A percentile compares a stretch with the other conserved stretches of the same genome.
These are phyloP conservation scores for Tethya wilhelma DNA, from an alignment of 37 sponge, comb jelly and placozoan genomes.

Conservation along the genomic window DNA sequence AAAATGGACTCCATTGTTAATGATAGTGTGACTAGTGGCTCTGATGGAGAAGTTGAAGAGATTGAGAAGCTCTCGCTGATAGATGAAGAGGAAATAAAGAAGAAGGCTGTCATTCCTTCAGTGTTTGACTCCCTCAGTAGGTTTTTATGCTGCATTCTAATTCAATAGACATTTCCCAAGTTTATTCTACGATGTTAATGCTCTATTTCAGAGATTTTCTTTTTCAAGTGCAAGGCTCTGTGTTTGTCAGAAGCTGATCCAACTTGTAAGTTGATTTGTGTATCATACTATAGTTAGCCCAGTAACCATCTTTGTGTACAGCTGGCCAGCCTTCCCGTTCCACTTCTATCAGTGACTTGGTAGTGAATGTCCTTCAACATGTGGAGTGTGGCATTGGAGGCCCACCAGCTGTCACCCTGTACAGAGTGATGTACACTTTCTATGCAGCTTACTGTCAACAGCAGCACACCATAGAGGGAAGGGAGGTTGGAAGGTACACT, in stretches of 20 bases:
- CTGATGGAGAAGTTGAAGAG: too few relatives aligned
- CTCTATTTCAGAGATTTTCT: constrained; percentile 17
- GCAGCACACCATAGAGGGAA: constrained; percentile 10
- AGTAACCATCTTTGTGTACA: not conserved
- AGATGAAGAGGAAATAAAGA: constrained; percentile 3
- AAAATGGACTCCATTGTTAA: not conserved
- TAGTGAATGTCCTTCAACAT: constrained; percentile 5
- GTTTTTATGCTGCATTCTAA: not conserved
- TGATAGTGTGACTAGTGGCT: not conserved
- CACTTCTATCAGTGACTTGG: constrained; percentile 5
- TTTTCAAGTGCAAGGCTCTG: constrained; percentile 30
- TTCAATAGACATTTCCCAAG: not conserved
- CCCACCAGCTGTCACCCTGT: constrained; percentile 16
- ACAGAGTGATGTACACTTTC: constrained; percentile 4
- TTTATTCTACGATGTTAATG: not conserved
- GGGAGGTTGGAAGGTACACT: constrained; percentile 18
- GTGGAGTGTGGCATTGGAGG: constrained; percentile 30
- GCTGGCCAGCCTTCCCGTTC: not conserved
- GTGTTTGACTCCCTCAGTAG: constrained; percentile 27
- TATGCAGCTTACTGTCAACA: not conserved
- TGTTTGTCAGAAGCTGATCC: not conserved
- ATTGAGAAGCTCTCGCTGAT: not conserved
- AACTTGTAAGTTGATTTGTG: not conserved
- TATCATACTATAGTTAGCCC: not conserved
- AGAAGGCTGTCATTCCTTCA: constrained; percentile 7